phyloP scores from a whole-genome alignment of 2,888 invertebrate species.

The Xylocampa areola region DNA sequence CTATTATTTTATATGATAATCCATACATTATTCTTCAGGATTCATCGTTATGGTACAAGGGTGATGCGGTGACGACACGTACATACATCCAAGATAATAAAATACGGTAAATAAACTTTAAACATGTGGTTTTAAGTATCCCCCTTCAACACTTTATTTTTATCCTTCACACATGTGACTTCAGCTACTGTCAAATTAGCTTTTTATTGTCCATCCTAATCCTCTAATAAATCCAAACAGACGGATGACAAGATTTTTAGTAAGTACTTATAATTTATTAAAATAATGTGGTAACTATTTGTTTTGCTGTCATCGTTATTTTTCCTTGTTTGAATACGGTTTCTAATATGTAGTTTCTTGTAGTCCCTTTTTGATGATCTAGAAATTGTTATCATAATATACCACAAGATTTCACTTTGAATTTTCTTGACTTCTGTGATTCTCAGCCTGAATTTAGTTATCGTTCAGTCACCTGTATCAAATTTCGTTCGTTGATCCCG shows the following conservation, averaged over 20 bases:
- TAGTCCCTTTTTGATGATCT: no score
- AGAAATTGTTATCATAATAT: no score
- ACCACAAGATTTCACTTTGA: no score
- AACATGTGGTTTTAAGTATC: conserved; percentile 56
- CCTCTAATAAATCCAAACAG: conserved; percentile 73
- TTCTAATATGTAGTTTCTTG: neutral
- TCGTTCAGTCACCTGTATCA: no score
- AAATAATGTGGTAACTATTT: conserved; percentile 47
- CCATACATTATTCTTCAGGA: neutral
- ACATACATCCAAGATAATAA: conserved; percentile 33
- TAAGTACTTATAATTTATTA: conserved; percentile 19
- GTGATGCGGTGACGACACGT: conserved; percentile 11
- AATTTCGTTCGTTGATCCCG: no score
- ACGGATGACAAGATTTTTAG: conserved; percentile 52
- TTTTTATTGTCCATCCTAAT: conserved; percentile 78
- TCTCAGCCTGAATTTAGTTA: no score
- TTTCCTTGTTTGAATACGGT: conserved; percentile 16
- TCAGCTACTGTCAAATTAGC: conserved; percentile 73
- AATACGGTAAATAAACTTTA: conserved; percentile 42
- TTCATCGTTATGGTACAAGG: neutral
- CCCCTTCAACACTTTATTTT: conserved; percentile 68
- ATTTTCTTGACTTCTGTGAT: no score
- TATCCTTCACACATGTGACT: conserved; percentile 76
- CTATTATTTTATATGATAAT: no score
- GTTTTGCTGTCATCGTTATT: conserved; percentile 51